Base-by-base conservation (phyloP, 2,888 invertebrate species). In the Drosophila mercatorum region DNA sequence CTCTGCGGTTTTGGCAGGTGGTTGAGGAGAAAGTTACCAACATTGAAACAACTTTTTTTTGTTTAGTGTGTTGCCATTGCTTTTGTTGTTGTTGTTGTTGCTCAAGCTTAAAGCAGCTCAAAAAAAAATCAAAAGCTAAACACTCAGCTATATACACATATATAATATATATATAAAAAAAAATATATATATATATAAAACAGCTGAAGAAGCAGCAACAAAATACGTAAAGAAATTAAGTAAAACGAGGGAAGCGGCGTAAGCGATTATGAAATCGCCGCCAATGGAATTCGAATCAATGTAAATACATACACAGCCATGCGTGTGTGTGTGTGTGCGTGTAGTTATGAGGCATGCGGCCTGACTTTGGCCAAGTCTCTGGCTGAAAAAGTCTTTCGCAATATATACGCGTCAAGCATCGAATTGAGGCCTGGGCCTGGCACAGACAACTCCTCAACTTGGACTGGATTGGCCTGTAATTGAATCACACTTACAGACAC, bases 281-380 rank as follows among this genome's bases (percentile, higher is more conserved):
- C 66, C 88, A 81, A 88, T 83, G 89, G 87, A 84, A 84, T 88
- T 83, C 86, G 74, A 83, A 88, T 83, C 89, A 86, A 86, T 80
- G 88, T 75, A 72, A 73, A 68, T 75, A 83, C 67, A 47, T 44
- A 57, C 47, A 53, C 38, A 62, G 12, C 12, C 2, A 10, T 11
- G 36, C 28, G 12, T 52, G 40, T 53, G n/a, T 53, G 31, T 31
- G 34, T 22, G 22, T 55, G 40, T 65, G 40, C 34, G 47, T 63
- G 17, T 49, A 51, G 57, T 11, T 68, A 57, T 68, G 72, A 63
- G 72, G 72, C 66, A 71, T 75, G 67, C 68, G 68, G 78, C 75
- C 72, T 78, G 84, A 76, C 72, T 79, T 79, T 79, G 82, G 67
- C 66, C 63, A 72, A 78, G 69, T 70, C 72, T 63, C 58, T 38